Evolutionary conservation across 92 coral and sea anemone genomes (phyloP).

Genomic region (Zoanthus solanderi): DNA sequence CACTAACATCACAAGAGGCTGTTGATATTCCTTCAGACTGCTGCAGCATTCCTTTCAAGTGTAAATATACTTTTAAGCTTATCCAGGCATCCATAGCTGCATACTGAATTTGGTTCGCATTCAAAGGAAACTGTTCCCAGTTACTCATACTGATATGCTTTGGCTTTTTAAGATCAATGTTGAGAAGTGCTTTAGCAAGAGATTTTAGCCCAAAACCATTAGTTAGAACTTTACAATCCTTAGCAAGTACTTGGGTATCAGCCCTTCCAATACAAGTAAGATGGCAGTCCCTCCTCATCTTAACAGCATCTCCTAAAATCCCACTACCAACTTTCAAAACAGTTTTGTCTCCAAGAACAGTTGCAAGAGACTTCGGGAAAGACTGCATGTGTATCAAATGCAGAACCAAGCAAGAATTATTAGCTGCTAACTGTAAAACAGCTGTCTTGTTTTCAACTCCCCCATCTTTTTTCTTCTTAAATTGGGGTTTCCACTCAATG

Average conservation of each 20-base stretch:
- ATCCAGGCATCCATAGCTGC: conserved; percentile 94
- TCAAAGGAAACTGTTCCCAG: conserved; percentile 81
- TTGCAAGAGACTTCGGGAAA: conserved; percentile 62
- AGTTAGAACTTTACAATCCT: conserved; percentile 16
- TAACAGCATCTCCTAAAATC: conserved; percentile 68
- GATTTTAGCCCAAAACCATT: conserved; percentile 67
- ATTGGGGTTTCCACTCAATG: conserved; percentile 97
- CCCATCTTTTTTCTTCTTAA: conserved; percentile 84
- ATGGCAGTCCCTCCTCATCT: conserved; percentile 68
- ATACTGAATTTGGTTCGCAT: conserved; percentile 64
- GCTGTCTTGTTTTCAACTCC: conserved; percentile 90
- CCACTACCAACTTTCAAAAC: conserved; percentile 86
- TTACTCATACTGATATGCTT: conserved; percentile 68
- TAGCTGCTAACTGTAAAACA: conserved; percentile 83
- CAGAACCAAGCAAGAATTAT: conserved; percentile 73
- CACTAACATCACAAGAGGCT: conserved; percentile 26
- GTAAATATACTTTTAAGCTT: conserved; percentile 68
- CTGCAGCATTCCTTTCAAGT: conserved; percentile 41
- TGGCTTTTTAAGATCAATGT: conserved; percentile 68
- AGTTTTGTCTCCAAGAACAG: conserved; percentile 55
- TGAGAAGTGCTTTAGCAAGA: conserved; percentile 63
- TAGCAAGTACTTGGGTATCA: conserved; percentile 75
- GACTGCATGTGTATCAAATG: conserved; percentile 70
- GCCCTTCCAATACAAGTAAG: conserved; percentile 71
- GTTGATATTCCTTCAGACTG: conserved; percentile 21